Conservation (phyloP, 92 coral and sea anemone species). For the Pocillopora meandrina region DNA sequence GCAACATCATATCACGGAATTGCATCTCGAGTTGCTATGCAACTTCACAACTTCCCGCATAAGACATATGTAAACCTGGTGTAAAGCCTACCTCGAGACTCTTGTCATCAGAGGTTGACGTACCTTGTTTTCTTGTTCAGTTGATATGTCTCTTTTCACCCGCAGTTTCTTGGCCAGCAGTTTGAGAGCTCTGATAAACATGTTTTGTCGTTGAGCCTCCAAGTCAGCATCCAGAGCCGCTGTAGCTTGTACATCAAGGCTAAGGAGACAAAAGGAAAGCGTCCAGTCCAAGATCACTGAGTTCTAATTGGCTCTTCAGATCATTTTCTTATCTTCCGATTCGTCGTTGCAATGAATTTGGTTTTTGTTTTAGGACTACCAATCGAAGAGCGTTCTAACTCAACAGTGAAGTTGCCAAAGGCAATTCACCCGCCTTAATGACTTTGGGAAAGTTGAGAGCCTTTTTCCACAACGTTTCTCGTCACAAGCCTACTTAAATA, state of each 20-base stretch:
- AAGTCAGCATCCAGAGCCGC: conserved; percentile 75
- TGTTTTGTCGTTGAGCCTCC: conserved; percentile 74
- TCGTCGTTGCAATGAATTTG: too few species aligned
- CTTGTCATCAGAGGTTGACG: neutral
- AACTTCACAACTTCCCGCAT: too few species aligned
- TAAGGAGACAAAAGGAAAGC: conserved; percentile 2
- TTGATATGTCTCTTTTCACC: conserved; percentile 84
- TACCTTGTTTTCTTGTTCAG: conserved; percentile 77
- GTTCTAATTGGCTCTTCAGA: neutral
- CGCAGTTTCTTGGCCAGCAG: conserved; percentile 80
- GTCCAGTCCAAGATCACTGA: neutral
- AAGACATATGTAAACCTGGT: too few species aligned
- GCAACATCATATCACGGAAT: neutral
- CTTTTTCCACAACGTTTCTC: too few species aligned
- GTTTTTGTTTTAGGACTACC: too few species aligned
- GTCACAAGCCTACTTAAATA: too few species aligned
- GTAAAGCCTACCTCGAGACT: too few species aligned
- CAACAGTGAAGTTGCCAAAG: too few species aligned
- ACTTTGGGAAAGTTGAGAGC: too few species aligned
- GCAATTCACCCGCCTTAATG: too few species aligned
- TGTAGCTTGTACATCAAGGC: conserved; percentile 90
- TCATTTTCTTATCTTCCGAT: neutral
- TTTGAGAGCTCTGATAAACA: conserved; percentile 77
- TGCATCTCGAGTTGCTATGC: too few species aligned
- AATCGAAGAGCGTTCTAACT: too few species aligned